Evolutionary conservation across 2,113 vertebrate genomes (phyloP), one percentile per base, ranked within the genome.

Genomic region (Addax nasomaculatus): DNA sequence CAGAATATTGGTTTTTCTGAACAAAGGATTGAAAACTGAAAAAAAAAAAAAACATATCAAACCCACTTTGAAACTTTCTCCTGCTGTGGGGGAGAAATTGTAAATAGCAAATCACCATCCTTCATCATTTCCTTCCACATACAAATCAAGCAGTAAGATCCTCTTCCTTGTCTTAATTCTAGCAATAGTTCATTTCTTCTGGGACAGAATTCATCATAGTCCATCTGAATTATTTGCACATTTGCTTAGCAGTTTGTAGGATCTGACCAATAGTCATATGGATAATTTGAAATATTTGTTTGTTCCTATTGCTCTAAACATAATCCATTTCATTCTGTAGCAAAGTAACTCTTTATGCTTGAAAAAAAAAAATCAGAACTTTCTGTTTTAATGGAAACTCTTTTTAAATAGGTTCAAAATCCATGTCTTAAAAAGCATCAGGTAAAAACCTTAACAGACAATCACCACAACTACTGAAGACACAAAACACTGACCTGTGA

Each of bases 361-460:
- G 14, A 45, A n/a, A 97, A 58, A 55, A 55, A 96, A 91, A 94
- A 94, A 91, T 60, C 15, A 57, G 70, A 64, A n/a, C 14, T 43
- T 57, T 83, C 14, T 86, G 87, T 96, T 98, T 97, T 92, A 97
- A 92, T 84, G 51, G 80, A 96, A 98, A 97, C 23, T 51, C 83
- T 90, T 49, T 81, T 97, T 58, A 90, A 0, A 93, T n/a, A 97
- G 93, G 90, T 47, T 62, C 79, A 93, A 97, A 87, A 81, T 83
- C 92, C 81, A 58, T 5, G 73, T 81, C 45, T 96, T 73, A 94
- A 97, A 94, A 97, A 80, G 88, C 62, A 96, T 76, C 85, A 27
- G 93, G 88, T 96, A 85, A 11, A 97, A 98, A 55, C 96, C 98
- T 98, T 96, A 97, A 97, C 62, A 98, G 98, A 97, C 94, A 98